Base-by-base conservation (phyloP, 1,140 invertebrate species). In the Carposina sasakii region DNA sequence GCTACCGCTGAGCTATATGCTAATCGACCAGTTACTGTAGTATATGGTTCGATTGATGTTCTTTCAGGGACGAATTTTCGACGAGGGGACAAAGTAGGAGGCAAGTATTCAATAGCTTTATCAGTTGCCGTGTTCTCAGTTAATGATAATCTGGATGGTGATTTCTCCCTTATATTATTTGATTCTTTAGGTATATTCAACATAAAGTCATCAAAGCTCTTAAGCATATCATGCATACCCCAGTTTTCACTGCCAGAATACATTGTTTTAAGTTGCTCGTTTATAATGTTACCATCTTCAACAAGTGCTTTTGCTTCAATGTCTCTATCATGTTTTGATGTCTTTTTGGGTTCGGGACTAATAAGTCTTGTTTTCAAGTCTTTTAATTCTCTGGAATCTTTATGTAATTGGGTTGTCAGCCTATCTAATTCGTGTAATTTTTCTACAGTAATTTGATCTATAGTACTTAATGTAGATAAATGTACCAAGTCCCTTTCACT, bases 401-500 rank as follows among this genome's bases (percentile, higher is more conserved):
- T 91, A 60, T 92, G 90, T 58, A 93, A 86, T 84, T 93, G 92
- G 47, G 85, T 89, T 63, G 91, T 92, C 54, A 93, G 67, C 67
- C 90, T 88, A 87, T 93, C 92, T 70, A 93, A 87, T 85, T 93
- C 91, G 62, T 92, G 90, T 70, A 93, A 86, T 84, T 93, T 93
- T 71, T 92, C 90, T 61, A 93, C 87, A 31, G 91, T 89, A 21
- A 91, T 89, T 78, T 92, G 90, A 81, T 93, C 92, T 62, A 94
- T 89, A 41, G 90, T 88, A 78, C 89, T 92, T 71, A 93, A 87
- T 64, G 89, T 88, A 45, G 90, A 90, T 34, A 93, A 81, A 81
- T 94, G 90, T 45, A 91, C 91, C 41, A 94, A 81, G 73, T 94
- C 92, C 71, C 92, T 89, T 70, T 94, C 92, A 68, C 90, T 93